A percentile compares a stretch with the other conserved stretches of the same genome.
These are phyloP conservation scores for Rhinoptilus africanus DNA, from an alignment of 2,113 vertebrate species.

Conservation along the genomic window DNA sequence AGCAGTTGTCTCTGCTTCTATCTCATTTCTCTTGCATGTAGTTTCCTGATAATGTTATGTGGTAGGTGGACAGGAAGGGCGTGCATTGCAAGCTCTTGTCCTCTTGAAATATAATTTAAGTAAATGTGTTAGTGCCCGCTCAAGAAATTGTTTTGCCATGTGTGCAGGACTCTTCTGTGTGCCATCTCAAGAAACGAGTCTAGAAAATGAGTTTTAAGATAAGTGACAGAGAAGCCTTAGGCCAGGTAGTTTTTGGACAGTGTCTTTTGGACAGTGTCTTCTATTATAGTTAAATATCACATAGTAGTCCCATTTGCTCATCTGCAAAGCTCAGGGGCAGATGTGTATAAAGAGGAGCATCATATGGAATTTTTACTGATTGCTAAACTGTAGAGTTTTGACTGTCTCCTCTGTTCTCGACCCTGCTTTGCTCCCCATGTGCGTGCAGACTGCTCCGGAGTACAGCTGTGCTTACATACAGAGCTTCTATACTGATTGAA, in stretches of 20 bases:
- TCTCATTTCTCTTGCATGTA: neutral
- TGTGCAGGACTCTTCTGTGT: neutral
- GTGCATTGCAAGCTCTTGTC: neutral
- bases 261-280: neutral
- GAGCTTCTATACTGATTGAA: neutral
- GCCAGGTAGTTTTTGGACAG: neutral
- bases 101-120: neutral
- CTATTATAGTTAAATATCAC: neutral
- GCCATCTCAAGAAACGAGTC: neutral
- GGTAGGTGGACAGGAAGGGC: neutral
- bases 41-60: neutral
- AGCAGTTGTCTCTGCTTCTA: neutral
- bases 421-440: neutral
- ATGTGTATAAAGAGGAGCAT: neutral
- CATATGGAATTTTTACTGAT: neutral
- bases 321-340: neutral
- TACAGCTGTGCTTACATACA: neutral
- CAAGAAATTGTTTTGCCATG: neutral
- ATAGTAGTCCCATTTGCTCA: neutral
- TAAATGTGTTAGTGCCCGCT: neutral
- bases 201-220: neutral
- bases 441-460: rapidly evolving
- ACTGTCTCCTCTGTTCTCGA: neutral
- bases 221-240: neutral
- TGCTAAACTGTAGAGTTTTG: neutral